These are phyloP conservation scores for Linepithema humile DNA, from an alignment of 1,140 invertebrate species.

Conservation along the genomic window DNA sequence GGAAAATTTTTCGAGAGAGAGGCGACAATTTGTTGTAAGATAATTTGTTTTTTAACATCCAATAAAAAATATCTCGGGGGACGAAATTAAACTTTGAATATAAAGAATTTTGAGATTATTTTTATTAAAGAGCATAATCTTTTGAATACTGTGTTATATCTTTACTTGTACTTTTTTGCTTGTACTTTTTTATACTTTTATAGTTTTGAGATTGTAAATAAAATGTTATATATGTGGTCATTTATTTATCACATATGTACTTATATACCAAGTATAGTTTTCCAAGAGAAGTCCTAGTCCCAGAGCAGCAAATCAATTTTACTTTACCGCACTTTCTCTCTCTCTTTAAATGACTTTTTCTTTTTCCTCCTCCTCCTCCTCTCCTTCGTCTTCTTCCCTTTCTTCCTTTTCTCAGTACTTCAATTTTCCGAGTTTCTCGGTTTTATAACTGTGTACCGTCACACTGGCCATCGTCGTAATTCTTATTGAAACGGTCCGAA, in stretches of 20 bases:
- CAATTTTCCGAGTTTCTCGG: slow-evolving; percentile 50
- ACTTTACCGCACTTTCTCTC: slow-evolving; percentile 18
- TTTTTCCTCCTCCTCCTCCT: not conserved
- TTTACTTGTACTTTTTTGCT: not conserved
- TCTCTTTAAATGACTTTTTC: slow-evolving; percentile 20
- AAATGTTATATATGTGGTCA: not conserved
- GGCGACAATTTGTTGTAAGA: not conserved
- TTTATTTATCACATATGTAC: not conserved
- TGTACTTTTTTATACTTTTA: not conserved
- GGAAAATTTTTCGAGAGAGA: not conserved
- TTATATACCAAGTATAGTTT: too few relatives aligned
- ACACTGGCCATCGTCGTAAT: slow-evolving; percentile 33
- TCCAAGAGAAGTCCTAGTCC: not conserved
- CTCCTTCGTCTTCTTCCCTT: not conserved
- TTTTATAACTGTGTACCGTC: slow-evolving; percentile 49
- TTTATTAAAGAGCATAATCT: too few relatives aligned
- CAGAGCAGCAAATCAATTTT: slow-evolving; percentile 50
- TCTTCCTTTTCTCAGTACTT: slow-evolving; percentile 26
- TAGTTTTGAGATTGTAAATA: not conserved
- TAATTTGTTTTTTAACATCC: too few relatives aligned
- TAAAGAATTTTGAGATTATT: too few relatives aligned
- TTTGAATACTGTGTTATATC: too few relatives aligned
- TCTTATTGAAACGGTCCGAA: slow-evolving; percentile 47
- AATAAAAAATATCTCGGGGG: too few relatives aligned
- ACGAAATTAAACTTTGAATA: too few relatives aligned